These are phyloP conservation scores for Halesus radiatus DNA, from an alignment of 1,140 invertebrate species.

Conservation along the genomic window DNA sequence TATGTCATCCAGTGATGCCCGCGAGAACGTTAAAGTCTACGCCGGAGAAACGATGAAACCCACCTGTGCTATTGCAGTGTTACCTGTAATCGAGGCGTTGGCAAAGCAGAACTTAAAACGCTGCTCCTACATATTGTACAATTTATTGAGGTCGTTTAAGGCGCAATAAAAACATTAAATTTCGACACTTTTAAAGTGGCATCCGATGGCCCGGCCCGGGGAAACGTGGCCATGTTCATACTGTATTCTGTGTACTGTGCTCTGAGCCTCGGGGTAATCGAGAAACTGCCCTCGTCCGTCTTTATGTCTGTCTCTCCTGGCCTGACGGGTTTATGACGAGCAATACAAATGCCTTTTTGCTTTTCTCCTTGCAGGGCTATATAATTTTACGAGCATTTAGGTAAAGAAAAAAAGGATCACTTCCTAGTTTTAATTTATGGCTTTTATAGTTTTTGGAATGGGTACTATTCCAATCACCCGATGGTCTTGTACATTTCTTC, in stretches of 20 bases:
- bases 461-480: too few relatives aligned
- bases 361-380: slow-evolving; percentile 25
- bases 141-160: slow-evolving; percentile 57
- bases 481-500: too few relatives aligned
- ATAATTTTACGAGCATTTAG: slow-evolving; percentile 51
- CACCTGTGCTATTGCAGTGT: not conserved
- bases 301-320: not conserved
- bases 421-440: slow-evolving; percentile 54
- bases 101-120: slow-evolving; percentile 48
- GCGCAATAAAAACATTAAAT: slow-evolving; percentile 58
- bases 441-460: slow-evolving; percentile 8
- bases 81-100: too few relatives aligned
- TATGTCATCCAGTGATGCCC: too few relatives aligned
- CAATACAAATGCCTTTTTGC: slow-evolving; percentile 41
- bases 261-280: slow-evolving; percentile 37
- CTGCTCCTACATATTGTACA: slow-evolving; percentile 57
- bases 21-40: too few relatives aligned
- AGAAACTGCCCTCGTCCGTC: slow-evolving; percentile 41
- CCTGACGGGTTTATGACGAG: slow-evolving; percentile 47
- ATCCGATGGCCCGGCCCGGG: slow-evolving; percentile 46
- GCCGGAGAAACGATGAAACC: slow-evolving; percentile 3
- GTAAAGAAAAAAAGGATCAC: slow-evolving; percentile 49
- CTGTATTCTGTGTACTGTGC: too few relatives aligned
- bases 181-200: slow-evolving; percentile 58
- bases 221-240: not conserved